Evolutionary conservation across 2,797 vertebrate genomes (phyloP), one percentile per base, ranked within the genome.

Genomic region (Falco concolor): DNA sequence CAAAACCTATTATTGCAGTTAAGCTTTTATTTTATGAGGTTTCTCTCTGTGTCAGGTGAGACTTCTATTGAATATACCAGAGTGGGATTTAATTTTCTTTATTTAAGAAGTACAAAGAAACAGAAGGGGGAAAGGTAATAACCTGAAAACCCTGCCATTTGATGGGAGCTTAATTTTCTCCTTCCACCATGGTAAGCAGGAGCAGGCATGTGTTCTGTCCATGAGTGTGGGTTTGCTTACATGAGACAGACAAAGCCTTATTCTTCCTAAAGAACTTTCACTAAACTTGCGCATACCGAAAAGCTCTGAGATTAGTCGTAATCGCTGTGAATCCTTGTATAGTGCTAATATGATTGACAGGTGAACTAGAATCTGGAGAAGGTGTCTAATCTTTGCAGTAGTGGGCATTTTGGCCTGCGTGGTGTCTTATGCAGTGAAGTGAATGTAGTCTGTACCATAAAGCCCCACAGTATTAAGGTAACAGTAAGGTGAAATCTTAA

Each of bases 401-500:
- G 21, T 4, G 4, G 59, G 30, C 53, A 44, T 84, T 76, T 68
- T 64, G 47, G 10, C 70, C n/a, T 2, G 1, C 2, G 0, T 2
- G 15, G 36, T 42, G 47, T 13, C 18, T 87, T 77, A 15, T 50
- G 30, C 65, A 67, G 2, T 24, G 21, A 32, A 54, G 60, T 77
- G 7, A n/a, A 27, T 0, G 0, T 1, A 0, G 6, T 54, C 73
- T 70, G 49, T 69, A 5, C 8, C 11, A 5, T 32, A 4, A 82
- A 79, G 50, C 34, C 42, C 63, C 42, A 32, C 2, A 15, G n/a
- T 57, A 36, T 72, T 72, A 61, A 88, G 85, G 38, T 59, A 47
- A 69, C 10, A 76, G 8, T 14, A 13, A 44, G 13, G 4, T 74
- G 4, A 68, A 65, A 36, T 72, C 57, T 81, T 42, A 73, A 24